Percentiles rank a stretch among this genome's conserved stretches.
Evolutionary conservation across 2,113 vertebrate genomes (phyloP).

Genomic region (Ploceus nigricollis): DNA sequence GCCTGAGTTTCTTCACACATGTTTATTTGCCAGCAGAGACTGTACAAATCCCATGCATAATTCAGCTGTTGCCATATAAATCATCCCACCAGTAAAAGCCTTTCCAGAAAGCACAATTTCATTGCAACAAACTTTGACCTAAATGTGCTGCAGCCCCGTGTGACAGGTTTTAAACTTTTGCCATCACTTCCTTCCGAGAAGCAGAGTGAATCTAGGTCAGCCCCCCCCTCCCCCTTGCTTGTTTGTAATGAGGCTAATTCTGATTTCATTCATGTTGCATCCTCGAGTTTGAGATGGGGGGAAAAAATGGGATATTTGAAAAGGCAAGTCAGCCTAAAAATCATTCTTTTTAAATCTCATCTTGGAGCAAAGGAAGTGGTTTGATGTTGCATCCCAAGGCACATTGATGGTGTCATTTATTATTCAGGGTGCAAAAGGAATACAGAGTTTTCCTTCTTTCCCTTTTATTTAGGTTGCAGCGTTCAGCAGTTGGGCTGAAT

Average conservation of each 20-base stretch:
- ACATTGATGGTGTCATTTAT: neutral
- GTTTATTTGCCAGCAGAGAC: neutral
- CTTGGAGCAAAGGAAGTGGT: neutral
- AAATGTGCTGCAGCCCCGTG: neutral
- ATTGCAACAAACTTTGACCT: conserved; percentile 1
- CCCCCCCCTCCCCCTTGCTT: neutral
- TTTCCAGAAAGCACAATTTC: neutral
- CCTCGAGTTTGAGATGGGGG: neutral
- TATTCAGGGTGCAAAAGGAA: neutral
- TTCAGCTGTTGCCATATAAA: neutral
- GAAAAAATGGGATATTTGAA: neutral
- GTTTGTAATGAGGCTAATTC: neutral
- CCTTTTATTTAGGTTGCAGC: neutral
- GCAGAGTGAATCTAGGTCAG: conserved; percentile 44
- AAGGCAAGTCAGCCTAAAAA: neutral
- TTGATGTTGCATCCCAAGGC: neutral
- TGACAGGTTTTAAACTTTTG: conserved; percentile 23
- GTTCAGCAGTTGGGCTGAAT: neutral
- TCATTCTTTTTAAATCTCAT: neutral
- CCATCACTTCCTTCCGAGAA: neutral
- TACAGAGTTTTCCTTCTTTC: neutral
- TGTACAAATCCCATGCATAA: conserved; percentile 10
- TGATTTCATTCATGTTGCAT: conserved; percentile 10
- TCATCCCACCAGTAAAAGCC: neutral
- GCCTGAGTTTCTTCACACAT: rapidly evolving